Evolutionary conservation across 2,797 vertebrate genomes (phyloP), one percentile per base, ranked within the genome.

Genomic region (Sebastes diaconus): DNA sequence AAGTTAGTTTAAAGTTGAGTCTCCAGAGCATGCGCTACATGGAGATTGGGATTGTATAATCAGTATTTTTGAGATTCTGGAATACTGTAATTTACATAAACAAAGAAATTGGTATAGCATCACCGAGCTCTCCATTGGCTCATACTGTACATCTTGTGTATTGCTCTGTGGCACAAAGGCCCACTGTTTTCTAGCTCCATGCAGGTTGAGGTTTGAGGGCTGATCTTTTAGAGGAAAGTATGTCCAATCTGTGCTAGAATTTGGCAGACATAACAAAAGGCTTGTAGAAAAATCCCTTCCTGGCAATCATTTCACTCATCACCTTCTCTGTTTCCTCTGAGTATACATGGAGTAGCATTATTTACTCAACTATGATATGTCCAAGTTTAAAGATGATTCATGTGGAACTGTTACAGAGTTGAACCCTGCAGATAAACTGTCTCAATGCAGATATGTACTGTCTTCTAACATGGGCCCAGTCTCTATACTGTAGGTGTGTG

Each of bases 381-480:
- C 34, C 16, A 14, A 36, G 3, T 64, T 66, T 52, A 32, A 58
- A 36, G 67, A 1, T 24, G 24, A 55, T 50, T 30, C 52, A 75
- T 10, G 20, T 52, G 8, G n/a, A 76, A 46, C 8, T 6, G 3
- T 72, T 66, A 39, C 16, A 18, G 16, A 22, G 64, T 50, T 72
- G 60, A 79, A 50, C 34, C 57, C 8, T 22, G 52, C 20, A 73
- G 74, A 72, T 67, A 11, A 6, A 8, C 34, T 39, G 25, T 57
- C 55, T 68, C 29, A 81, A 13, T 83, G 73, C 73, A 78, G 83
- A 84, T 85, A 64, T 72, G 63, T 34, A 3, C 80, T 3, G 39
- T 77, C 52, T 68, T 59, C 24, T 75, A 68, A 34, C 63, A 39
- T 2, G 55, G 63, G 30, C 34, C 73, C 32, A 29, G 29, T 30